Conservation (phyloP, 2,113 vertebrate genomes). For the Aldabrachelys gigantea region DNA sequence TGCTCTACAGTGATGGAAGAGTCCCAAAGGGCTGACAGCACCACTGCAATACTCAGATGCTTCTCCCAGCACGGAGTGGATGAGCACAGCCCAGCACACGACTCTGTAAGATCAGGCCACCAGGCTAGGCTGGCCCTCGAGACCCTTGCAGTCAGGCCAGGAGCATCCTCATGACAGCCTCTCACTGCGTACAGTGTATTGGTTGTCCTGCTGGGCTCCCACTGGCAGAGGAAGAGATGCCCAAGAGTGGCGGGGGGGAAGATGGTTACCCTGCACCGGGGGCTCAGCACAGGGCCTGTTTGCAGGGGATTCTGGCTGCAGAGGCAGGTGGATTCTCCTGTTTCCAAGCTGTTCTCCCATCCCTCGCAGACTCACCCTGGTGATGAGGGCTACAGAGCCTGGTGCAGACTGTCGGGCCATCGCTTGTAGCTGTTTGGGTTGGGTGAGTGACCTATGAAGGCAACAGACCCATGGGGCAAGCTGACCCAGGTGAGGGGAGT, state of each 20-base stretch:
- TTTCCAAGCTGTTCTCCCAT: neutral
- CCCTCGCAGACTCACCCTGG: neutral
- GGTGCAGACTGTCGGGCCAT: neutral
- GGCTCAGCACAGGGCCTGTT: no score
- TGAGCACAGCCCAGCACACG: neutral
- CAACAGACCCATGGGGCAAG: neutral
- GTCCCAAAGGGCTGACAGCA: neutral
- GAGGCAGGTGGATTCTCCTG: neutral
- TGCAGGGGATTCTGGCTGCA: neutral
- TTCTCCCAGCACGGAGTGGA: neutral
- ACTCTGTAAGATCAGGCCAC: no score
- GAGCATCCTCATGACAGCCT: neutral
- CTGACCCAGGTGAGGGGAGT: neutral
- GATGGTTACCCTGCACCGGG: no score
- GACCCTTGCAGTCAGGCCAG: neutral
- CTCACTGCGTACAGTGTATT: no score
- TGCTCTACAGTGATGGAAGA: neutral
- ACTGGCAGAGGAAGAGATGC: no score
- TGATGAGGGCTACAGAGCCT: neutral
- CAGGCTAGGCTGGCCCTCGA: no score
- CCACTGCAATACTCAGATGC: neutral
- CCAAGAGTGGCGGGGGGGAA: no score
- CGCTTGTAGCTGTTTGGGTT: neutral
- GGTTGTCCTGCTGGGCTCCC: no score
- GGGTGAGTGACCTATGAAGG: neutral